Evolutionary conservation across 2,797 vertebrate genomes (phyloP), one percentile per base, ranked within the genome.

Genomic region (Oceanodroma leucorhoa): DNA sequence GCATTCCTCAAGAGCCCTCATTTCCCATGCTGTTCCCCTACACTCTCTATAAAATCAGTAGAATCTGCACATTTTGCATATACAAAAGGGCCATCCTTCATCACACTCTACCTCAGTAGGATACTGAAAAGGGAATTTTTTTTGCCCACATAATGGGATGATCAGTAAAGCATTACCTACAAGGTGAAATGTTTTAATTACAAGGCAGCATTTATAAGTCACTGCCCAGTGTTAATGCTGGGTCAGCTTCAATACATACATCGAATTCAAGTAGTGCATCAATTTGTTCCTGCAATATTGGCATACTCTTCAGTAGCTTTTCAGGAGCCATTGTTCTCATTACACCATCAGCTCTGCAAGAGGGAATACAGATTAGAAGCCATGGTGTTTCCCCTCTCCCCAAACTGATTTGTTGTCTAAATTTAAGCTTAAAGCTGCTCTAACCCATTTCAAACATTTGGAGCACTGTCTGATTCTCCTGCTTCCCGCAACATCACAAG

Each of bases 301-400:
- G 99, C 99, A 99, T 99, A 89, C 99, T 99, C 98, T 99, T 99
- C 95, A 99, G 97, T 54, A 99, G 98, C 97, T 99, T 99, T 94
- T 99, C 99, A 24, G 99, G 99, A 69, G 98, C 96, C 99, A 99
- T 99, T 34, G 98, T 99, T 95, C 99, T 99, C 99, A 99, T 99
- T 60, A 98, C 99, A 84, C 99, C 99, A 2, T 99, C 99, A 60
- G 99, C 98, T 88, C 99, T 99, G 96, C 66, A 94, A 97, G 38
- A 95, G 26, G 11, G 14, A 82, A 89, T 20, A 86, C 6, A 76
- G 15, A 62, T 91, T 40, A 94, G 36, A 89, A 89, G 38, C 27
- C 80, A 71, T 4, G 14, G 32, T 2, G 0, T 32, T 88, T 67
- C 38, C 30, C 27, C 53, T 79, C 41, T 10, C 36, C 22, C 14